phyloP scores from a whole-genome alignment of 1,140 invertebrate genomes.

The Drosophila lini region DNA sequence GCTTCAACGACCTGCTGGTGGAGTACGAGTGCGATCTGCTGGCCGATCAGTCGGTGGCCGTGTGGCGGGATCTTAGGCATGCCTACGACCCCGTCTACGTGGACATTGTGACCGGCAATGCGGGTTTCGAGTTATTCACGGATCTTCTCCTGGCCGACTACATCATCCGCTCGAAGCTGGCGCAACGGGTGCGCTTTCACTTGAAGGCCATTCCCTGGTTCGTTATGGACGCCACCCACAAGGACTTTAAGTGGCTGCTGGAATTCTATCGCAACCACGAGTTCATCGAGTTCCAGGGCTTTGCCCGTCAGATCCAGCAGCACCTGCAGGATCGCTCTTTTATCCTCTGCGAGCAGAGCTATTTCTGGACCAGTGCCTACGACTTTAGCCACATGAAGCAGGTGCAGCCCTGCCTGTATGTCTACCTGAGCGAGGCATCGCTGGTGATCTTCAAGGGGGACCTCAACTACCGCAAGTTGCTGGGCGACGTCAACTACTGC shows the following conservation, averaged over 20 bases:
- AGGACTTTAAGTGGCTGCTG: slow-evolving; percentile 91
- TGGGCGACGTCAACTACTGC: slow-evolving; percentile 94
- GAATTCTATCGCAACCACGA: slow-evolving; percentile 82
- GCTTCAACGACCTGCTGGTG: background rate
- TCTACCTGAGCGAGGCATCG: slow-evolving; percentile 88
- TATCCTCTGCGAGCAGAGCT: slow-evolving; percentile 85
- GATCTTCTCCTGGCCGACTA: slow-evolving; percentile 95
- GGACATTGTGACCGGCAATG: slow-evolving; percentile 96
- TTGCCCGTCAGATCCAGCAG: slow-evolving; percentile 86
- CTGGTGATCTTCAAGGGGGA: slow-evolving; percentile 97
- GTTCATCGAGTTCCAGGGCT: slow-evolving; percentile 60
- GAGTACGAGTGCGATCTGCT: slow-evolving; percentile 30
- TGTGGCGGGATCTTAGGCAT: slow-evolving; percentile 39
- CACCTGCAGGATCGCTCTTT: slow-evolving; percentile 85
- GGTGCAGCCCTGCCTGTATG: slow-evolving; percentile 89
- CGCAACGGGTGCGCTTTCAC: slow-evolving; percentile 91
- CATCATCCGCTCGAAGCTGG: slow-evolving; percentile 88
- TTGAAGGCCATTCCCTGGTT: slow-evolving; percentile 98
- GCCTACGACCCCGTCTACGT: slow-evolving; percentile 64
- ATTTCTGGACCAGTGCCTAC: slow-evolving; percentile 95
- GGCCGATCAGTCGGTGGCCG: slow-evolving; percentile 45
- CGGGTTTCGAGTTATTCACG: slow-evolving; percentile 96
- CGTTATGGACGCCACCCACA: slow-evolving; percentile 92
- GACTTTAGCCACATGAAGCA: slow-evolving; percentile 91
- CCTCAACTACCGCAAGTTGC: slow-evolving; percentile 97